phyloP scores from a whole-genome alignment of 2,888 invertebrate genomes.

The Pseudococcus jackbeardsleyi region DNA sequence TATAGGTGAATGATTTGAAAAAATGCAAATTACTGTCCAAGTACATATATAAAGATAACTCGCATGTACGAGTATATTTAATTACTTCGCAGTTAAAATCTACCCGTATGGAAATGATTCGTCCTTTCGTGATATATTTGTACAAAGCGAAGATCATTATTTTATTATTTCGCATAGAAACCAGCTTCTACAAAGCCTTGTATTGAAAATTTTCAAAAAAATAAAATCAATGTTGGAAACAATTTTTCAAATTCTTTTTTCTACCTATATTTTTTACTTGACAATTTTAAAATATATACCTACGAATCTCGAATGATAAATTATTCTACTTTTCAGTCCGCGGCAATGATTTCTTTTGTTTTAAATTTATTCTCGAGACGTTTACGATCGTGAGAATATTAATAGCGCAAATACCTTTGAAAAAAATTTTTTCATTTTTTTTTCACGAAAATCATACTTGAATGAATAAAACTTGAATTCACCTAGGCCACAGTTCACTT shows the following conservation, averaged over 20 bases:
- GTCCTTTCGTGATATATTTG: background rate
- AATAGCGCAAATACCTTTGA: background rate
- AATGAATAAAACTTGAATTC: too few species aligned
- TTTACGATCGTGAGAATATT: background rate
- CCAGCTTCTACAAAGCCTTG: background rate
- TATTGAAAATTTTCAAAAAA: background rate
- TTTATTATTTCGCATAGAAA: background rate
- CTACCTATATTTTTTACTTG: too few species aligned
- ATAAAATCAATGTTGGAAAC: background rate
- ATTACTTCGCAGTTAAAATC: background rate
- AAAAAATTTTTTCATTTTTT: background rate
- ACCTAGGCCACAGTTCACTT: background rate
- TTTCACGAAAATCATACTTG: too few species aligned
- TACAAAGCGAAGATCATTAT: background rate
- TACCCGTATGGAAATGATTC: background rate
- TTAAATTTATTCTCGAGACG: background rate
- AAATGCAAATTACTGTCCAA: background rate
- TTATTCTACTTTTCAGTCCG: background rate
- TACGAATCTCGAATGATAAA: background rate
- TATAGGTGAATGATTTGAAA: background rate
- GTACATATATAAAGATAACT: too few species aligned
- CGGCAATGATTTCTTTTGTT: background rate
- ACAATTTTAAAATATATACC: slow-evolving; percentile 6
- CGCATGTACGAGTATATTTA: background rate
- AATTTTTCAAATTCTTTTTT: background rate